phyloP scores from a whole-genome alignment of 2,797 vertebrate genomes.

The Manis javanica region DNA sequence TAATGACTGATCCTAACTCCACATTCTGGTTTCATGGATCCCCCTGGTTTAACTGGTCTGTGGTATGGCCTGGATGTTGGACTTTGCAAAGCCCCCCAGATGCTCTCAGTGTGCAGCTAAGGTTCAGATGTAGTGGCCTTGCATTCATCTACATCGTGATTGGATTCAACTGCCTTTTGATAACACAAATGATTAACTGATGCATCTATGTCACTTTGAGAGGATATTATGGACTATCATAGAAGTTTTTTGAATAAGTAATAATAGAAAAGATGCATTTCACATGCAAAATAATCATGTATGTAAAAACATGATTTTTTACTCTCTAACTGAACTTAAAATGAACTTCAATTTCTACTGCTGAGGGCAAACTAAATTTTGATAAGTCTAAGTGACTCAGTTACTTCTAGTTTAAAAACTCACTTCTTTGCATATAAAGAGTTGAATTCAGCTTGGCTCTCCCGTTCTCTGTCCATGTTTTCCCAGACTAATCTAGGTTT shows the following conservation, averaged over 20 bases:
- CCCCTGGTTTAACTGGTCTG: neutral
- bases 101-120: neutral
- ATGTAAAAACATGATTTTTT: neutral
- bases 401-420: neutral
- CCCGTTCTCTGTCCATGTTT: neutral
- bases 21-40: neutral
- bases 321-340: neutral
- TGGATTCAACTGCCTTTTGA: neutral
- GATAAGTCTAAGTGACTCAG: neutral
- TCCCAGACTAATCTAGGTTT: neutral
- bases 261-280: neutral
- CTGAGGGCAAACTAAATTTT: neutral
- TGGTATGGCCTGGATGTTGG: neutral
- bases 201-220: neutral
- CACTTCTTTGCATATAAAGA: neutral
- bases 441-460: neutral
- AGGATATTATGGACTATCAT: neutral
- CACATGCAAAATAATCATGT: neutral
- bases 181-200: neutral
- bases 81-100: neutral
- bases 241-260: neutral
- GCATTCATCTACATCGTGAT: neutral
- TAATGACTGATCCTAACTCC: neutral
- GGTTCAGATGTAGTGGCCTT: neutral
- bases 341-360: neutral